A percentile compares a stretch with the other conserved stretches of the same genome.
Conservation (phyloP, 1,140 invertebrate species). For the Halyomorpha halys region DNA sequence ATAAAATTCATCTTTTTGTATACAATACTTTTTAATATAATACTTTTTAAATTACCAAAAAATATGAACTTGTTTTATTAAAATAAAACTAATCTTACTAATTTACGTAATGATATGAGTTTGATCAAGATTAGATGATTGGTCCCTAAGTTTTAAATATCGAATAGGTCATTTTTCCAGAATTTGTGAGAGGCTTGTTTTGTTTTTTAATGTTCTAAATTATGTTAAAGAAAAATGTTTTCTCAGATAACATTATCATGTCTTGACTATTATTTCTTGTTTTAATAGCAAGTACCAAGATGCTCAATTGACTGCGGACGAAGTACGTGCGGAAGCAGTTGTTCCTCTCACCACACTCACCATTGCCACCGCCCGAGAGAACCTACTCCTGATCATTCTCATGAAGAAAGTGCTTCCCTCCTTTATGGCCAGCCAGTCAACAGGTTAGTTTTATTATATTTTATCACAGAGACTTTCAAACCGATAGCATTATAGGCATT, state of each 20-base stretch:
- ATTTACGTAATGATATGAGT: too few species aligned
- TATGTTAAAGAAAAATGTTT: too few species aligned
- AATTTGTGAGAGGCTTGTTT: background rate
- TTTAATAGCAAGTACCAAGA: conserved; percentile 14
- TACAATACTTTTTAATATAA: too few species aligned
- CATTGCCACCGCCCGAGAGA: conserved; percentile 22
- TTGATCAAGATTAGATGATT: too few species aligned
- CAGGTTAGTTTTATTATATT: background rate
- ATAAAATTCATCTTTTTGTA: too few species aligned
- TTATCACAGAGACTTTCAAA: too few species aligned
- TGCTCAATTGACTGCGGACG: conserved; percentile 19
- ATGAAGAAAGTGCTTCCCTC: conserved; percentile 25
- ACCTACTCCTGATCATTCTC: conserved; percentile 20
- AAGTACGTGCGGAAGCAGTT: conserved; percentile 24
- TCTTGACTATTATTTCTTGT: background rate
- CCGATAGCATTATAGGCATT: too few species aligned
- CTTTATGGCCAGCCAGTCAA: conserved; percentile 27
- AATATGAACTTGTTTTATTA: too few species aligned
- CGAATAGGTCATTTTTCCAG: background rate
- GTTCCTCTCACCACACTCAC: conserved; percentile 21
- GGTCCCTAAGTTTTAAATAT: too few species aligned
- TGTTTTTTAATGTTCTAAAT: background rate
- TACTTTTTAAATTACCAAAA: too few species aligned
- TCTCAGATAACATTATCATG: background rate
- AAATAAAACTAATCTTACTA: too few species aligned